Conservation (phyloP, 2,797 vertebrate species). For the Taeniopygia guttata region DNA sequence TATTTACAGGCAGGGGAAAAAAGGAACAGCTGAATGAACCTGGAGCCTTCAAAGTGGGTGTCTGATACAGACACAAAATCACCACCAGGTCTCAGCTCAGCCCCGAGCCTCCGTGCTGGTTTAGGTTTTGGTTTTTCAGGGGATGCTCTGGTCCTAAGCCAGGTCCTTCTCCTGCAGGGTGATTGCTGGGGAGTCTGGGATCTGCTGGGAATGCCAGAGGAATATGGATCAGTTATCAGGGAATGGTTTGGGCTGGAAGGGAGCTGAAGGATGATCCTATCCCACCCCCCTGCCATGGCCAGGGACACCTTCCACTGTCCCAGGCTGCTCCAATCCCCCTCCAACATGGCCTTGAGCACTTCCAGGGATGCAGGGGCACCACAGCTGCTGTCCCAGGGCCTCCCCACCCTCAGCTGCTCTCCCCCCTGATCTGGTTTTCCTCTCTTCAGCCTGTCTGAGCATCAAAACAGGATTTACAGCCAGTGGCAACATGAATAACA, state of each 20-base stretch:
- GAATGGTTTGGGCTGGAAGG: background rate
- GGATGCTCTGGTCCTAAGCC: background rate
- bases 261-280: too few relatives aligned
- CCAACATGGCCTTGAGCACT: background rate
- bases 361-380: background rate
- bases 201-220: background rate
- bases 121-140: background rate
- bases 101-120: background rate
- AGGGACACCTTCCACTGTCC: background rate
- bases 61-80: background rate
- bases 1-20: background rate
- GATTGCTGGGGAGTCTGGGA: background rate
- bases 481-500: fast-evolving
- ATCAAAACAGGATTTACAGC: background rate
- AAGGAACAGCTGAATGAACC: background rate
- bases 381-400: background rate
- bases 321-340: background rate
- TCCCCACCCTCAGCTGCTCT: background rate
- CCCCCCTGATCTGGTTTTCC: background rate
- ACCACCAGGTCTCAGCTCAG: fast-evolving
- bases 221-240: fast-evolving
- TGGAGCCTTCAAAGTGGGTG: background rate
- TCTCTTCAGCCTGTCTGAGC: background rate
- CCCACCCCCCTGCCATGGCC: background rate
- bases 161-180: background rate